Conservation (phyloP, 2,888 invertebrate species). For the Agrotis puta region DNA sequence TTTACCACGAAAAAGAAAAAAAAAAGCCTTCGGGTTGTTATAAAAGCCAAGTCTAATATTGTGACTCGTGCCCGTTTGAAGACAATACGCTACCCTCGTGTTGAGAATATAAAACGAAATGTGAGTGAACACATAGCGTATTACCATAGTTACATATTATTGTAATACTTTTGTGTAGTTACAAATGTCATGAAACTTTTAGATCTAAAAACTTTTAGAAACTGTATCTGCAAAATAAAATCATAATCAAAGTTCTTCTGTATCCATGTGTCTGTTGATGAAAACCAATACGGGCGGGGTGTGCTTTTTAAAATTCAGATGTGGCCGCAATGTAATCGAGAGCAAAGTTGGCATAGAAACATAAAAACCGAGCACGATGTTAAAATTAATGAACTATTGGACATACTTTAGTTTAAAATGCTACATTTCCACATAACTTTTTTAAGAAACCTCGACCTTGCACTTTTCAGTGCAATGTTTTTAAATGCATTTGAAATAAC, state of each 20-base stretch:
- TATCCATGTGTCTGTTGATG: background rate
- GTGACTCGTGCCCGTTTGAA: background rate
- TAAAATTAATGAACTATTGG: conserved; percentile 17
- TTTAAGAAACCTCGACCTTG: conserved; percentile 11
- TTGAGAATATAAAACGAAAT: background rate
- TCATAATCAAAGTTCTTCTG: background rate
- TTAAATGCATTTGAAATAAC: background rate
- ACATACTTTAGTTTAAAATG: background rate
- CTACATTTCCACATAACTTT: conserved; percentile 8
- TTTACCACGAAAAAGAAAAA: too few relatives aligned
- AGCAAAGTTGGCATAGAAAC: conserved; percentile 24
- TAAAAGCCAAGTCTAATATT: too few relatives aligned
- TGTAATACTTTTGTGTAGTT: background rate
- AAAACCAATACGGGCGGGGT: background rate
- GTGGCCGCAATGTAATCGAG: conserved; percentile 18
- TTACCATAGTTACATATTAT: background rate
- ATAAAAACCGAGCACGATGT: conserved; percentile 4
- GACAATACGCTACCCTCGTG: background rate
- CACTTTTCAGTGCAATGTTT: background rate
- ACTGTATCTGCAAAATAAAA: background rate
- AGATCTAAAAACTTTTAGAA: too few relatives aligned
- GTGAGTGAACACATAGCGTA: background rate
- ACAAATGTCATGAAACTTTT: background rate
- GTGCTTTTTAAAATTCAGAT: conserved; percentile 27
- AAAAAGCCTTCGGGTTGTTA: too few relatives aligned